Evolutionary conservation across 2,888 invertebrate genomes (phyloP).

Genomic region (Caenorhabditis panamensis): DNA sequence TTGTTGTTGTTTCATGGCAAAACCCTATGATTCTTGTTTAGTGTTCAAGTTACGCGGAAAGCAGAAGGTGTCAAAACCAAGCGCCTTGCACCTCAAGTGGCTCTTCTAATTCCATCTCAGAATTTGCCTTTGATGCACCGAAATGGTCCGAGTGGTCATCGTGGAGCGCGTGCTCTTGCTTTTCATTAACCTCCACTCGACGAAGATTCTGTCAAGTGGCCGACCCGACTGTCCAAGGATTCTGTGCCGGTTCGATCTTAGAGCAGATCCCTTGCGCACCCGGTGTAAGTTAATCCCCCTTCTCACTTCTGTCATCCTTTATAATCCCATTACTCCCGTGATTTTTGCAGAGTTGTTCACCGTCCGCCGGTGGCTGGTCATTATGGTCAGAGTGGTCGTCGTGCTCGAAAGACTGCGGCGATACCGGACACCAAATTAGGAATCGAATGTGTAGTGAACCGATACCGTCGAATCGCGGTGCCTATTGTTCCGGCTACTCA

Average conservation of each 20-base stretch:
- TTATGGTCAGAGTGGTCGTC: constrained; percentile 77
- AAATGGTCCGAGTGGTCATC: constrained; percentile 78
- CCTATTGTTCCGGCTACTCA: constrained; percentile 81
- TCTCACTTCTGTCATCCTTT: not conserved
- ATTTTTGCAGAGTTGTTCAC: constrained; percentile 60
- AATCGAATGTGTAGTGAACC: constrained; percentile 81
- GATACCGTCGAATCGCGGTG: constrained; percentile 79
- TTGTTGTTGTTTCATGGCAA: too few relatives aligned
- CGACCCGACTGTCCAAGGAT: constrained; percentile 78
- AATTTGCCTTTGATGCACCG: constrained; percentile 60
- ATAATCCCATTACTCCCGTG: constrained; percentile 13
- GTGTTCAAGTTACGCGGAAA: constrained; percentile 81
- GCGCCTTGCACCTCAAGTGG: constrained; percentile 79
- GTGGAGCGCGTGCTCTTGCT: constrained; percentile 80
- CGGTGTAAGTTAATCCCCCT: constrained; percentile 37
- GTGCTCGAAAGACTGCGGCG: constrained; percentile 78
- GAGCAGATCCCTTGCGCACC: constrained; percentile 76
- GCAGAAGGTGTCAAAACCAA: constrained; percentile 84
- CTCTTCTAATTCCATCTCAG: constrained; percentile 20
- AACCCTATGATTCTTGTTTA: constrained; percentile 25
- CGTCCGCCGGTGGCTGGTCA: constrained; percentile 77
- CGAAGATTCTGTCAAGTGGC: constrained; percentile 78
- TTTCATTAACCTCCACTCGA: constrained; percentile 77
- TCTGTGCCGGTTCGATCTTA: constrained; percentile 77
- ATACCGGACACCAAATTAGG: constrained; percentile 78